Evolutionary conservation across 2,113 vertebrate species (phyloP).

Genomic region (Thymallus thymallus): DNA sequence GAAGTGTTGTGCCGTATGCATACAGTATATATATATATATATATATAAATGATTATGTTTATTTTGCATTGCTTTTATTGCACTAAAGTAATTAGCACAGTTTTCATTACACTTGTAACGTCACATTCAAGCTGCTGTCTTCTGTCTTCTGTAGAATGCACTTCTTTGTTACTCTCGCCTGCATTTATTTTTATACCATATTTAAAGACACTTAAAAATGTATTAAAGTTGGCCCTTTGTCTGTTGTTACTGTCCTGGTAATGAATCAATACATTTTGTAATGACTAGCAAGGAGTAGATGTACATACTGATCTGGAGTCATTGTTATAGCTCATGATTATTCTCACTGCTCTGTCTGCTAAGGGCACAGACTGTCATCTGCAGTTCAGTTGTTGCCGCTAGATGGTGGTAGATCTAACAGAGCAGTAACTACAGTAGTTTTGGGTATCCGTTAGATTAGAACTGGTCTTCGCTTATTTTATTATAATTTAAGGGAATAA

Average conservation of each 20-base stretch:
- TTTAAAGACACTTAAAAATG: constrained; percentile 94
- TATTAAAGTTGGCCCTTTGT: constrained; percentile 89
- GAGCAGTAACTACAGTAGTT: no score
- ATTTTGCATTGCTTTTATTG: constrained; percentile 83
- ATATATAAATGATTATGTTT: constrained; percentile 27
- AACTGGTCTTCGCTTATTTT: no score
- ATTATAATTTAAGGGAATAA: no score
- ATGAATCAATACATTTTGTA: background rate
- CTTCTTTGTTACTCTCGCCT: constrained; percentile 86
- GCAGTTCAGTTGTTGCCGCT: no score
- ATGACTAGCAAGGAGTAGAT: background rate
- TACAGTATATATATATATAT: no score
- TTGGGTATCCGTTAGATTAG: no score
- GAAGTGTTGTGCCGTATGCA: constrained; percentile 74
- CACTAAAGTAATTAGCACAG: constrained; percentile 84
- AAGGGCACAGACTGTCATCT: no score
- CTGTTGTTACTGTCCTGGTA: constrained; percentile 56
- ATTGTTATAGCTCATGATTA: no score
- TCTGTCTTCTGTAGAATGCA: constrained; percentile 80
- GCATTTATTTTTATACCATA: constrained; percentile 99
- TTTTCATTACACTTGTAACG: constrained; percentile 82
- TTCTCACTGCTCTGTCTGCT: no score
- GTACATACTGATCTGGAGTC: no score
- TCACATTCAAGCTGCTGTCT: constrained; percentile 73
- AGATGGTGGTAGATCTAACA: no score